Conservation (phyloP, 2,113 vertebrate species). For the Formicarius rufipectus region DNA sequence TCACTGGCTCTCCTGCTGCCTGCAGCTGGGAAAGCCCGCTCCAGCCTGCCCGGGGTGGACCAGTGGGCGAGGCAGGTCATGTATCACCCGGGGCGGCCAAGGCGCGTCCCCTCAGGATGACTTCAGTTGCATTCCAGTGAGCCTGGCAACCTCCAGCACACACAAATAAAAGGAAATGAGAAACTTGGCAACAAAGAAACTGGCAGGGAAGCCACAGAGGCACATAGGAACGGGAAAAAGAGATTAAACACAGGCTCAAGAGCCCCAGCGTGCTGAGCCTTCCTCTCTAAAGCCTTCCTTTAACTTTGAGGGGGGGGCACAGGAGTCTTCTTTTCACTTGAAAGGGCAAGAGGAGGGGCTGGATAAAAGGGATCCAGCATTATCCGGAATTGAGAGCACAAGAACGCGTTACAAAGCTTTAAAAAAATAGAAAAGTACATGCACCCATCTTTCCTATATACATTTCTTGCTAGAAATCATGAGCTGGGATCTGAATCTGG, state of each 20-base stretch:
- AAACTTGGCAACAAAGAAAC: slow-evolving; percentile 75
- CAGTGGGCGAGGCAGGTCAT: slow-evolving; percentile 56
- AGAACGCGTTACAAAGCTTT: background rate
- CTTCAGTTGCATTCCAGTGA: slow-evolving; percentile 84
- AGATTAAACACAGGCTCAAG: slow-evolving; percentile 70
- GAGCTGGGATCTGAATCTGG: slow-evolving; percentile 15
- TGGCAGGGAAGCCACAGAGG: slow-evolving; percentile 67
- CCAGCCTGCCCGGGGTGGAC: background rate
- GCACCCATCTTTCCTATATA: background rate
- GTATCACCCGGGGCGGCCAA: slow-evolving; percentile 53
- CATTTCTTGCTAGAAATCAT: background rate
- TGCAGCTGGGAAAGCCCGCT: background rate
- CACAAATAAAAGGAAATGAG: slow-evolving; percentile 85
- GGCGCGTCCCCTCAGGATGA: slow-evolving; percentile 73
- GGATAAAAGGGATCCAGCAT: slow-evolving; percentile 52
- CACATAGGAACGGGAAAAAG: slow-evolving; percentile 66
- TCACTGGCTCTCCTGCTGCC: background rate
- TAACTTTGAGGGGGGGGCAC: slow-evolving; percentile 55
- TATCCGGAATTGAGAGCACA: slow-evolving; percentile 48
- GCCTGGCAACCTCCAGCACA: slow-evolving; percentile 80
- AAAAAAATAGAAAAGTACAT: background rate
- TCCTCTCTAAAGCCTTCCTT: slow-evolving; percentile 63
- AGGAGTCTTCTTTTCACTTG: slow-evolving; percentile 60
- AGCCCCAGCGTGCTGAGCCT: slow-evolving; percentile 58
- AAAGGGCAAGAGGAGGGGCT: slow-evolving; percentile 56